Conservation (phyloP, 2,888 invertebrate species). For the Tuberolachnus salignus region DNA sequence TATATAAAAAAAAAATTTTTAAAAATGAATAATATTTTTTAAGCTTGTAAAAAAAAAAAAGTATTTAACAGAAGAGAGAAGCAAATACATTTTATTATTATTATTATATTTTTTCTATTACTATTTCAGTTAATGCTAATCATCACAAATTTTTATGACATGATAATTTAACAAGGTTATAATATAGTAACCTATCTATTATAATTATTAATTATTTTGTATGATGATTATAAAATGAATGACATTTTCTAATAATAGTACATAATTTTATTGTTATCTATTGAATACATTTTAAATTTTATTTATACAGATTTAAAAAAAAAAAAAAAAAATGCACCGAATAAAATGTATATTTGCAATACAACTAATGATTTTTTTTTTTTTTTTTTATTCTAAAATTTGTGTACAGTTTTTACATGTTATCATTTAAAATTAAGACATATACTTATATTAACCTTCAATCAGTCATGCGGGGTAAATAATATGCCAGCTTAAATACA, state of each 20-base stretch:
- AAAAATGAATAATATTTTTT: neutral
- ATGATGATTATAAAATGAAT: constrained; percentile 18
- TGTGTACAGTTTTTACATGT: no score
- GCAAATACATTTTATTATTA: neutral
- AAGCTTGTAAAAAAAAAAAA: neutral
- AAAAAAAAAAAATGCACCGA: constrained; percentile 6
- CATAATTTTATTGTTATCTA: constrained; percentile 14
- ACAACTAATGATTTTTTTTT: neutral
- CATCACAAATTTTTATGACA: constrained; percentile 7
- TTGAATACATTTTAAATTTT: constrained; percentile 7
- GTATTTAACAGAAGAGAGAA: neutral
- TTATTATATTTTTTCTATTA: constrained; percentile 25
- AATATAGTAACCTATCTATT: constrained; percentile 20
- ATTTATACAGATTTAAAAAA: neutral
- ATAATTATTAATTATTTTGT: constrained; percentile 15
- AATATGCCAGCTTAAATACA: no score
- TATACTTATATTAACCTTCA: constrained; percentile 1
- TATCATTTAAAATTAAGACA: constrained; percentile 15
- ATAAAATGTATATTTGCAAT: constrained; percentile 14
- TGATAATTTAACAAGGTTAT: constrained; percentile 21
- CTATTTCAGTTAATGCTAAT: constrained; percentile 7
- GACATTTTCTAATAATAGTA: neutral
- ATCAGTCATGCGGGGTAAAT: no score
- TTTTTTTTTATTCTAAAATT: constrained; percentile 9
- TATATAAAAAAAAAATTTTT: neutral